These are phyloP conservation scores for Gandaritis pyraliata DNA, from an alignment of 2,888 invertebrate genomes.

Conservation along the genomic window DNA sequence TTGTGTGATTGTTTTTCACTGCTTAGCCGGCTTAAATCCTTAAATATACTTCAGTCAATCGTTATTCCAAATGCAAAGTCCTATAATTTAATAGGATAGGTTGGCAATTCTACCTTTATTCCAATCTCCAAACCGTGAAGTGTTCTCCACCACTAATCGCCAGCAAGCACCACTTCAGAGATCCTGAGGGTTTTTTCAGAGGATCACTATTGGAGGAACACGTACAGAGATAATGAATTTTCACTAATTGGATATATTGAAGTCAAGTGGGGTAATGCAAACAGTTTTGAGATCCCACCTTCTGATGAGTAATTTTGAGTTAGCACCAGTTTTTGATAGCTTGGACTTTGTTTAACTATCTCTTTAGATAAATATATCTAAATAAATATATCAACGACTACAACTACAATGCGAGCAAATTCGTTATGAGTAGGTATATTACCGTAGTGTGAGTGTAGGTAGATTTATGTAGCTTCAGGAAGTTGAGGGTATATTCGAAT, in stretches of 20 bases:
- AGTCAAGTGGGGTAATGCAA: constrained; percentile 33
- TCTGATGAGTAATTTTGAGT: constrained; percentile 14
- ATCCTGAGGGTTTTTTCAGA: constrained; percentile 73
- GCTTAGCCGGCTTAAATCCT: too few relatives aligned
- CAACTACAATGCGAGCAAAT: too few relatives aligned
- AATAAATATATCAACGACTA: too few relatives aligned
- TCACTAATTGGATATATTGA: constrained; percentile 71
- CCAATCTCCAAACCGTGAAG: constrained; percentile 46
- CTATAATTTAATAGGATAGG: background rate
- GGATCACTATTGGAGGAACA: constrained; percentile 75
- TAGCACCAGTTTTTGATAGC: constrained; percentile 4
- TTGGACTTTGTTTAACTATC: background rate
- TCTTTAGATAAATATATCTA: too few relatives aligned
- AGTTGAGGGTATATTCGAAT: too few relatives aligned
- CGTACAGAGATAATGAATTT: constrained; percentile 71
- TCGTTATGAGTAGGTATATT: too few relatives aligned
- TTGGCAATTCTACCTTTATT: constrained; percentile 26
- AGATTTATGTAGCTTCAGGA: too few relatives aligned
- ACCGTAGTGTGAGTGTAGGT: too few relatives aligned
- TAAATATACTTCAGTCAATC: too few relatives aligned
- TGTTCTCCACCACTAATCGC: constrained; percentile 73
- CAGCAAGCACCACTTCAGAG: constrained; percentile 69
- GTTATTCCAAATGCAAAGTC: too few relatives aligned
- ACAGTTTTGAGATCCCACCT: constrained; percentile 32
- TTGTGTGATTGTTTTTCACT: too few relatives aligned